Evolutionary conservation across 30 jellyfish, hydroid and myxozoan genomes (phyloP), one percentile per base, ranked within the genome.

Genomic region (Chironex yamaguchii): DNA sequence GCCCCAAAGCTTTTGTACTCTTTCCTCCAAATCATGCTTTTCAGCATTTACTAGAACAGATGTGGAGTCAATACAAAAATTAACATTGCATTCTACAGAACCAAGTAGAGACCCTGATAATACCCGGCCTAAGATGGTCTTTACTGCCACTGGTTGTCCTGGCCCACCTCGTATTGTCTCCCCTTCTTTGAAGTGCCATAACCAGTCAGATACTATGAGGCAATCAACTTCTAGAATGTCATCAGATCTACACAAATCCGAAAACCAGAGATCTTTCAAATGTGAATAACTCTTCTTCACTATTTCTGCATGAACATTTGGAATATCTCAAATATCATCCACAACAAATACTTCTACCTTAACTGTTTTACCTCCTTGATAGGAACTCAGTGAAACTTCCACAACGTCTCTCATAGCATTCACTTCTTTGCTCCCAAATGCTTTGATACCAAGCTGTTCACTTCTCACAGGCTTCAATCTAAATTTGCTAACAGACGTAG

Each of bases 1-100:
- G 51, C 68, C 85, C 85, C 91, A 81, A 25, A 81, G 68, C 50
- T 33, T 81, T 1, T 67, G 85, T 29, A 81, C 3, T 0, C 52
- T 66, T 6, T 0, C 14, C 20, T 30, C 62, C n/a, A 42, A 42
- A n/a, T n/a, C n/a, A n/a, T n/a, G n/a, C n/a, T n/a, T n/a, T n/a
- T n/a, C n/a, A n/a, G n/a, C n/a, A n/a, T n/a, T n/a, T n/a, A n/a
- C n/a, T n/a, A n/a, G n/a, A n/a, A n/a, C n/a, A n/a, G n/a, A n/a
- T 28, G 73, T 28, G 30, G 6, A 0, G 4, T 14, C 75, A 30
- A 70, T 17, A n/a, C n/a, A 12, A 20, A 36, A 32, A 9, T 27
- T 70, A 21, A 14, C 70, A 32, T 33, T 0, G 68, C 17, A 20
- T 20, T 32, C 23, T 12, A 23, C 67, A 36, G 20, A 65, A 70